These are phyloP conservation scores for Pygoscelis adeliae DNA, from an alignment of 2,113 vertebrate genomes.

Conservation along the genomic window DNA sequence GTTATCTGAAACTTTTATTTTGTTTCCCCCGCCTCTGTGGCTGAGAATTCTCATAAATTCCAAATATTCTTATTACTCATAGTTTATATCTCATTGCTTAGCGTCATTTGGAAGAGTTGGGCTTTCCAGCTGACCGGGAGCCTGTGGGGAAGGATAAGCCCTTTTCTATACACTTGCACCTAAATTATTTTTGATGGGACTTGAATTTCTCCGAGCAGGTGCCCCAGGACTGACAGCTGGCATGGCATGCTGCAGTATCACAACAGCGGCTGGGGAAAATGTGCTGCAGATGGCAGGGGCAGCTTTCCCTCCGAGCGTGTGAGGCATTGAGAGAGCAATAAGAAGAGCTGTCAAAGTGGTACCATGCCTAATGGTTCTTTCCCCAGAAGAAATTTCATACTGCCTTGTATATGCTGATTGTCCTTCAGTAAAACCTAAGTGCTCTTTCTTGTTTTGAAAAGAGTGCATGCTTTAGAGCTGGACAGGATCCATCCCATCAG, in stretches of 20 bases:
- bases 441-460: conserved; percentile 24
- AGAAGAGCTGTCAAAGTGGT: conserved; percentile 49
- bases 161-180: not conserved
- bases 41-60: not conserved
- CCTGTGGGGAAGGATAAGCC: not conserved
- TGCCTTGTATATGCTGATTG: not conserved
- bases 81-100: not conserved
- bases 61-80: not conserved
- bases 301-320: not conserved
- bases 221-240: conserved; percentile 35
- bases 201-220: conserved; percentile 36
- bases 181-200: conserved; percentile 9
- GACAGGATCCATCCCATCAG: conserved; percentile 51
- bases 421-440: not conserved
- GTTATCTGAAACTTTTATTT: conserved; percentile 27
- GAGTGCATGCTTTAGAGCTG: conserved; percentile 43
- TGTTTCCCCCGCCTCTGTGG: rapidly evolving
- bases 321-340: not conserved
- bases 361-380: conserved; percentile 23
- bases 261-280: not conserved
- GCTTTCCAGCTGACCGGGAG: not conserved
- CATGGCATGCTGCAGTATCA: not conserved
- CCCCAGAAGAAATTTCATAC: conserved; percentile 41
- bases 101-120: not conserved
- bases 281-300: conserved; percentile 27